Evolutionary conservation across 2,888 invertebrate genomes (phyloP).

Genomic region (Iselma pallidipennis): DNA sequence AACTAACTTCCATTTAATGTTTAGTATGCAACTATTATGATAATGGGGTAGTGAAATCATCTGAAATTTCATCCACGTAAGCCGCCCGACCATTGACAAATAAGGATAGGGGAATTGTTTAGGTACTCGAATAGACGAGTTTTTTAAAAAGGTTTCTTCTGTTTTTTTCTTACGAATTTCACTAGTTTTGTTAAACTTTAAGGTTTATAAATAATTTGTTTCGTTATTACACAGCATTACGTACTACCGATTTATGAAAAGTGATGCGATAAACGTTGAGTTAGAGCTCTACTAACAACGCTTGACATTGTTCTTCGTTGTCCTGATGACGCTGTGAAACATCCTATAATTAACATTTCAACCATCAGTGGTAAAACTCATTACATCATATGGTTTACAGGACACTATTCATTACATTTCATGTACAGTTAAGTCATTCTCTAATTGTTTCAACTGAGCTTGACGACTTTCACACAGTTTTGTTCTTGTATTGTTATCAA

Average conservation of each 20-base stretch:
- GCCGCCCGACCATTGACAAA: background rate
- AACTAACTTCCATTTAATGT: background rate
- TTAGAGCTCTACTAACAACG: too few relatives aligned
- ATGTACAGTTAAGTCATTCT: background rate
- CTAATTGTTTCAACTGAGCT: background rate
- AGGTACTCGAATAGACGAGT: too few relatives aligned
- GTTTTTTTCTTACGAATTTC: too few relatives aligned
- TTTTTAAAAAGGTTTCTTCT: too few relatives aligned
- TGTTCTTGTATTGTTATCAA: too few relatives aligned
- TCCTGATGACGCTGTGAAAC: conserved; percentile 24
- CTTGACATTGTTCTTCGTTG: conserved; percentile 2
- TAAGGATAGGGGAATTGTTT: background rate
- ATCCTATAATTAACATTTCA: conserved; percentile 23
- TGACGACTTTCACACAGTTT: too few relatives aligned
- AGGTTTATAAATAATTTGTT: too few relatives aligned
- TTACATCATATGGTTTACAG: conserved; percentile 21
- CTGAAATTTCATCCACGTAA: background rate
- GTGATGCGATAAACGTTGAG: too few relatives aligned
- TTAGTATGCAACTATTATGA: background rate
- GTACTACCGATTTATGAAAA: too few relatives aligned
- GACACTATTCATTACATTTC: conserved; percentile 14
- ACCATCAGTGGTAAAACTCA: conserved; percentile 18
- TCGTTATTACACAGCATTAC: too few relatives aligned
- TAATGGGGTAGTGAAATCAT: background rate
- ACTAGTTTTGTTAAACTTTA: too few relatives aligned